These are phyloP conservation scores for Stichopus chloronotus DNA, from an alignment of 35 echinoderm and acorn worm genomes.

Conservation along the genomic window DNA sequence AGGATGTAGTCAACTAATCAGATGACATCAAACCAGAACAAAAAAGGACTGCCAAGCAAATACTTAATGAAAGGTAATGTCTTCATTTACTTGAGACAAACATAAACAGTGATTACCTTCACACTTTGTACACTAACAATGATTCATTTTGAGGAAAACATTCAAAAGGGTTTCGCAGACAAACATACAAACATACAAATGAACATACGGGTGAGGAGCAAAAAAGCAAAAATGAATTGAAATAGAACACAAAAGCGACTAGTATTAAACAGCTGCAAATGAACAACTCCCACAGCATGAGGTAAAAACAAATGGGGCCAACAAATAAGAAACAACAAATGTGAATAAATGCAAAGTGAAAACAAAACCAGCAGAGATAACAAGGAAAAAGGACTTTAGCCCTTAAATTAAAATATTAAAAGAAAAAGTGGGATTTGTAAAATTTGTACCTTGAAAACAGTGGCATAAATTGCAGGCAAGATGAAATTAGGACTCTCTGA, in stretches of 20 bases:
- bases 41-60: too few relatives aligned
- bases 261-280: slow-evolving; percentile 20
- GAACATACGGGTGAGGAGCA: background rate
- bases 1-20: too few relatives aligned
- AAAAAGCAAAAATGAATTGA: background rate
- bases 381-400: background rate
- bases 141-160: too few relatives aligned
- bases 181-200: background rate
- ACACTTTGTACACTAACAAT: too few relatives aligned
- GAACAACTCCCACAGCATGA: background rate
- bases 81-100: too few relatives aligned
- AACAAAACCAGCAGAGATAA: slow-evolving; percentile 15
- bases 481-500: slow-evolving; percentile 67
- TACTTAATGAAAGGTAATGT: too few relatives aligned
- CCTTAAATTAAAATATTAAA: slow-evolving; percentile 26
- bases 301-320: slow-evolving; percentile 5
- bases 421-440: slow-evolving; percentile 60
- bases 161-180: too few relatives aligned
- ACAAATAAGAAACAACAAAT: background rate
- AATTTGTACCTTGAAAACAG: slow-evolving; percentile 68
- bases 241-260: background rate
- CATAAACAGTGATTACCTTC: too few relatives aligned
- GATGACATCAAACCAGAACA: too few relatives aligned
- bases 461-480: slow-evolving; percentile 71
- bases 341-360: slow-evolving; percentile 25